Percentiles rank a stretch among this genome's conserved stretches.
Conservation (phyloP, 2,113 vertebrate genomes). For the Strix uralensis region DNA sequence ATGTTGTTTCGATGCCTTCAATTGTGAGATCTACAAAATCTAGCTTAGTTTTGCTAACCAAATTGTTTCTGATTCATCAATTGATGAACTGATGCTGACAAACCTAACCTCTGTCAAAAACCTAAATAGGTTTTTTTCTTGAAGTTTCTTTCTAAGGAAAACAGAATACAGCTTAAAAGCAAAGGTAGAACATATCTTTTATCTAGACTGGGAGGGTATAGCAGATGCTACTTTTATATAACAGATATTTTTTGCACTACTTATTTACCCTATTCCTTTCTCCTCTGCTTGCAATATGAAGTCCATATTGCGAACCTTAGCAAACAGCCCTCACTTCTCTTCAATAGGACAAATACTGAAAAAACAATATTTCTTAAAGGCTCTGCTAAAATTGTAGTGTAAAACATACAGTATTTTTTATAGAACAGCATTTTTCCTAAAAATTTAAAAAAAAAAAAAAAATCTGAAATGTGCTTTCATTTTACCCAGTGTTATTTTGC, state of each 20-base stretch:
- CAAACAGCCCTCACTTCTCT: background rate
- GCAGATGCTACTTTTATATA: background rate
- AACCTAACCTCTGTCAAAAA: background rate
- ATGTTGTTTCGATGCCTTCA: background rate
- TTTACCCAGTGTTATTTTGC: background rate
- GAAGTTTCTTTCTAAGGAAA: background rate
- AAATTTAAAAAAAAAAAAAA: background rate
- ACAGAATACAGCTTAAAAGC: background rate
- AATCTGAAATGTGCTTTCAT: background rate
- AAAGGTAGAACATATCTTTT: background rate
- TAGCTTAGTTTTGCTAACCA: background rate
- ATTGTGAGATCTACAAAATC: background rate
- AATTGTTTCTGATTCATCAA: background rate
- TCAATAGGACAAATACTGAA: background rate
- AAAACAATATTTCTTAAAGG: background rate
- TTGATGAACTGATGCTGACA: background rate
- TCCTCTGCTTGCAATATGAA: background rate
- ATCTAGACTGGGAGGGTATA: background rate
- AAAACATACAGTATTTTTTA: background rate
- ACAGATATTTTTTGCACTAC: background rate
- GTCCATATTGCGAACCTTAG: background rate
- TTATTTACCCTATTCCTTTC: background rate
- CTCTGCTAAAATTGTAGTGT: background rate
- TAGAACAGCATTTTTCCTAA: background rate
- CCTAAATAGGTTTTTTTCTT: background rate